Evolutionary conservation across 2,113 vertebrate genomes (phyloP).

Genomic region (Carassius gibelio): DNA sequence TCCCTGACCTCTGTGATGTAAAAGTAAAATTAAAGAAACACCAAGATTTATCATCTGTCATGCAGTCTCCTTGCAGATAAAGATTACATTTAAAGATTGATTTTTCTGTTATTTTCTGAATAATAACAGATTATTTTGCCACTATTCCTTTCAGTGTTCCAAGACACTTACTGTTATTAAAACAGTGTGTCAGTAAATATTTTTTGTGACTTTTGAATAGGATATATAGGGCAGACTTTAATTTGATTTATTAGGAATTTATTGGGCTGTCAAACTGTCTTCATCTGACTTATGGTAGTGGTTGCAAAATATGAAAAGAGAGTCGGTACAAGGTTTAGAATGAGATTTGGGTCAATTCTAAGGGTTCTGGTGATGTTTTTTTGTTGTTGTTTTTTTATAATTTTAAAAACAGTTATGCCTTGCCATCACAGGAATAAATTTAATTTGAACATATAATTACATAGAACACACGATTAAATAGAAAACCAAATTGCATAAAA

Average conservation of each 20-base stretch:
- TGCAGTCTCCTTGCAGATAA: background rate
- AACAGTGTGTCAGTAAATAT: background rate
- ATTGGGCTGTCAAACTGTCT: background rate
- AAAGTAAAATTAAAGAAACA: constrained; percentile 39
- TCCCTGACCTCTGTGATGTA: constrained; percentile 17
- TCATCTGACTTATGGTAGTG: no score
- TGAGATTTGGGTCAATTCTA: background rate
- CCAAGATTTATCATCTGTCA: background rate
- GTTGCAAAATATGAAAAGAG: background rate
- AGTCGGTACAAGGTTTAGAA: background rate
- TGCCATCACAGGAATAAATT: no score
- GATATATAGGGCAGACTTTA: background rate
- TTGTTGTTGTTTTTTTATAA: no score
- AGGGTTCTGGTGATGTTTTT: no score
- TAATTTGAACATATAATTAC: no score
- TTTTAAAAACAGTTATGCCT: no score
- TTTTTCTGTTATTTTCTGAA: background rate
- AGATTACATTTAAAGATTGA: no score
- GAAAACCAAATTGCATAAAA: no score
- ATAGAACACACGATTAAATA: no score
- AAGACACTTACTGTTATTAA: background rate
- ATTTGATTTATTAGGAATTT: background rate
- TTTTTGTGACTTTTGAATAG: background rate
- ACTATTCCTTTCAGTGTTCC: background rate
- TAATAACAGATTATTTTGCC: background rate